Evolutionary conservation across 2,113 vertebrate genomes (phyloP), one percentile per base, ranked within the genome.

Genomic region (Pterocles gutturalis): DNA sequence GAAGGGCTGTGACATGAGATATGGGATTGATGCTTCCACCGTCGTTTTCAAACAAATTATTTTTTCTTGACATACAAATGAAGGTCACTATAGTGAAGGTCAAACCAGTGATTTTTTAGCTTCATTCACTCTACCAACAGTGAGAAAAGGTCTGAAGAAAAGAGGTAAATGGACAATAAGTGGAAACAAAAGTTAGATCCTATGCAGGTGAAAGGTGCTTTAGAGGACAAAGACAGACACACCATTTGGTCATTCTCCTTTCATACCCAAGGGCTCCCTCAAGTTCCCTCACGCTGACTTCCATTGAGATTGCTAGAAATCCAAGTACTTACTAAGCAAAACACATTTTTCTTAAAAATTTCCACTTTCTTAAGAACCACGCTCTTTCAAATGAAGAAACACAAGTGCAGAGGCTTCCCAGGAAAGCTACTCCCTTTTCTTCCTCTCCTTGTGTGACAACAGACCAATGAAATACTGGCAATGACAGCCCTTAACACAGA

Each of bases 11-110:
- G 69, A 38, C 81, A 75, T 25, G 33, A 61, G 79, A 60, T 55
- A 46, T 69, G 45, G 83, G 54, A 89, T 16, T 88, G 90, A 72
- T 70, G 67, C 57, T 72, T 75, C 94, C 46, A 67, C 55, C 76
- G 28, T 60, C 34, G 51, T 55, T 76, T n/a, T 58, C 73, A 17
- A 81, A 29, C 5, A 55, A 95, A 45, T 51, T 25, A 62, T 41
- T 81, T 71, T 36, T 62, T 94, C 46, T 83, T 60, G 19, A 65
- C 10, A 57, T 8, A 46, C 18, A 80, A 77, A 92, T n/a, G 22
- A 70, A 88, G 41, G 60, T 46, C 34, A 54, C 31, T 53, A 43
- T 22, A 57, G 48, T 3, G 11, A 87, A 18, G 26, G 33, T 67
- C 61, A 91, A 87, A 75, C 5, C 22, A 24, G 58, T 11, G 33